Conservation (phyloP, 2,888 invertebrate genomes). For the Margaritifera margaritifera region DNA sequence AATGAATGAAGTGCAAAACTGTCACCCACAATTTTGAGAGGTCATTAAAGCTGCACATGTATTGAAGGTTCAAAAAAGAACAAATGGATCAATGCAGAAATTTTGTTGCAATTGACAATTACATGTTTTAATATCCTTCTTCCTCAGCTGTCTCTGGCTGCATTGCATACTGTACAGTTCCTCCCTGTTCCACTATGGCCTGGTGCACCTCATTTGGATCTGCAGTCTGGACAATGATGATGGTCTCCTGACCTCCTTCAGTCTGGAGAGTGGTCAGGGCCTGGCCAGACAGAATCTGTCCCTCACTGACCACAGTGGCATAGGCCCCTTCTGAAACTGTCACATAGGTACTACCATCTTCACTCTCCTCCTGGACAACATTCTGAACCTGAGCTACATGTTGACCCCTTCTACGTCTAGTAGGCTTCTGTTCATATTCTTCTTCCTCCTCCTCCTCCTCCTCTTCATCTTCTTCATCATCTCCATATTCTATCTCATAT, state of each 20-base stretch:
- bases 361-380: slow-evolving; percentile 36
- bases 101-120: too few species aligned
- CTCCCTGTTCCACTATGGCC: slow-evolving; percentile 63
- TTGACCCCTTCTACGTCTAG: slow-evolving; percentile 17
- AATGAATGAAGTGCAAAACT: too few species aligned
- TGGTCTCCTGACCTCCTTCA: slow-evolving; percentile 63
- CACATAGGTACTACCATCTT: slow-evolving; percentile 41
- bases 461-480: slow-evolving; percentile 56
- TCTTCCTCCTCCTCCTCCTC: slow-evolving; percentile 36
- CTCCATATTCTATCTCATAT: slow-evolving; percentile 59
- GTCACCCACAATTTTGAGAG: too few species aligned
- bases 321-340: slow-evolving; percentile 46
- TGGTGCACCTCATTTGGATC: slow-evolving; percentile 64
- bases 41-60: too few species aligned
- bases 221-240: slow-evolving; percentile 66
- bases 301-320: slow-evolving; percentile 54
- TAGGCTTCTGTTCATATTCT: slow-evolving; percentile 24
- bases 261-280: slow-evolving; percentile 63
- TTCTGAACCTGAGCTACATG: slow-evolving; percentile 39
- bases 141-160: slow-evolving; percentile 30
- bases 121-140: too few species aligned
- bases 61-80: too few species aligned
- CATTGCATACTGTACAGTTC: slow-evolving; percentile 60
- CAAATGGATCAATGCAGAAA: too few species aligned
- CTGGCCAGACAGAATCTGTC: slow-evolving; percentile 57